Evolutionary conservation across 2,888 invertebrate genomes (phyloP).

Genomic region (Lepidochitona cinerea): DNA sequence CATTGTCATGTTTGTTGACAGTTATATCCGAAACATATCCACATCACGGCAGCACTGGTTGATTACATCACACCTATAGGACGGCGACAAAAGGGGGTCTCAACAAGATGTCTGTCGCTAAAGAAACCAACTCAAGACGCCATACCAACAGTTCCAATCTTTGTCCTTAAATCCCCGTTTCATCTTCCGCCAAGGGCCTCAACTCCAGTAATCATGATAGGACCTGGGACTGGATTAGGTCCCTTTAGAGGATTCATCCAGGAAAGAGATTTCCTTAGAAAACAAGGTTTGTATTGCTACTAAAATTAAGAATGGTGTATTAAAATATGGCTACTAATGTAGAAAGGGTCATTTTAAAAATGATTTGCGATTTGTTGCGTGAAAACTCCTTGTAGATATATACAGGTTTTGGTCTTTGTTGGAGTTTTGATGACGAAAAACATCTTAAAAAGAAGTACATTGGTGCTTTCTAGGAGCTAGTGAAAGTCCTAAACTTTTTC

Average conservation of each 20-base stretch:
- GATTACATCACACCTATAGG: slow-evolving; percentile 90
- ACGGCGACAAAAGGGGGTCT: slow-evolving; percentile 91
- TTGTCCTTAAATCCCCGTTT: slow-evolving; percentile 96
- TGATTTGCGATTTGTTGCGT: too few relatives aligned
- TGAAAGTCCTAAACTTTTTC: too few relatives aligned
- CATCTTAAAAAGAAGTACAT: too few relatives aligned
- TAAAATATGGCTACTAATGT: too few relatives aligned
- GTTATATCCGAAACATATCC: slow-evolving; percentile 88
- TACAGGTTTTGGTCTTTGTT: too few relatives aligned
- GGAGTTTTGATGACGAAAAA: too few relatives aligned
- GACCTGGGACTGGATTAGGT: slow-evolving; percentile 97
- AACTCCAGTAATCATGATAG: slow-evolving; percentile 97
- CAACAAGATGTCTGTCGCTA: slow-evolving; percentile 86
- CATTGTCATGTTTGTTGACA: too few relatives aligned
- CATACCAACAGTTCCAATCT: slow-evolving; percentile 61
- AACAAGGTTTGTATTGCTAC: slow-evolving; percentile 52
- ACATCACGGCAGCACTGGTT: slow-evolving; percentile 97
- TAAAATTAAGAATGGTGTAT: background rate
- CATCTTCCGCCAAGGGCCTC: slow-evolving; percentile 90
- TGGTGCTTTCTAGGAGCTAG: too few relatives aligned
- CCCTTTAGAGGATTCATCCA: slow-evolving; percentile 99
- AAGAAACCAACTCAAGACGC: slow-evolving; percentile 46
- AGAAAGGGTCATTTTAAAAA: too few relatives aligned
- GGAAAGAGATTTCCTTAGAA: slow-evolving; percentile 79
- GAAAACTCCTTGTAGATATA: too few relatives aligned